Base-by-base conservation (phyloP, 2,888 invertebrate genomes). In the Heliconius ethilla region DNA sequence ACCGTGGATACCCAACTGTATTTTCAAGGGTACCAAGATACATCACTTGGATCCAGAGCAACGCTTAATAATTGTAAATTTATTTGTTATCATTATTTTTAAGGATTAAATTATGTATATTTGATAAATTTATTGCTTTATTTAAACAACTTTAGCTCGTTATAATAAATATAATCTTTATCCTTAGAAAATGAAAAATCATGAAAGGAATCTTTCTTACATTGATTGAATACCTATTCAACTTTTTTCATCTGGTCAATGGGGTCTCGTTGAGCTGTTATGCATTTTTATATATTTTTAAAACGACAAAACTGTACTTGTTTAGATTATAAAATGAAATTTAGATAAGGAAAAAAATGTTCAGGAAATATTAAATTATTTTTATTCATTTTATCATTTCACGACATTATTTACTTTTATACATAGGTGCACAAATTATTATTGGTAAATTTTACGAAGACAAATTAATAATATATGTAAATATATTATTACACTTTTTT, bases 41-140 rank as follows among this genome's bases (percentile, higher is more conserved):
- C 29, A 78, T 82, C 1, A 11, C 51, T 4, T 85, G 85, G 85
- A 83, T 85, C 25, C 78, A 78, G 29, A 67, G 65, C 11, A 83
- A 84, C 27, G 80, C 82, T 25, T 84, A 82, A 67, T 11, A 40
- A 2, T 67, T 67, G 9, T 18, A 66, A 9, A 45, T 45, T 45
- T 45, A 7, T 51, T 51, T 51, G 6, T 51, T 18, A 18, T 18
- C 18, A 0, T 40, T 40, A 67, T 25, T 40, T 67, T 40, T 37
- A 67, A 40, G 37, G 29, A 67, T 13, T 67, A 67, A 40, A 67
- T 67, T 67, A 3, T 66, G 10, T 2, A 33, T 67, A 37, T 67
- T 67, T 67, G 6, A 37, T 67, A 67, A 37, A n/a, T 37, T 13
- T 62, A 9, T n/a, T 5, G 62, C 2, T 62, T 18, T 22, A 22